Evolutionary conservation across 2,888 invertebrate species (phyloP).

Genomic region (Acanthoscelides obtectus): DNA sequence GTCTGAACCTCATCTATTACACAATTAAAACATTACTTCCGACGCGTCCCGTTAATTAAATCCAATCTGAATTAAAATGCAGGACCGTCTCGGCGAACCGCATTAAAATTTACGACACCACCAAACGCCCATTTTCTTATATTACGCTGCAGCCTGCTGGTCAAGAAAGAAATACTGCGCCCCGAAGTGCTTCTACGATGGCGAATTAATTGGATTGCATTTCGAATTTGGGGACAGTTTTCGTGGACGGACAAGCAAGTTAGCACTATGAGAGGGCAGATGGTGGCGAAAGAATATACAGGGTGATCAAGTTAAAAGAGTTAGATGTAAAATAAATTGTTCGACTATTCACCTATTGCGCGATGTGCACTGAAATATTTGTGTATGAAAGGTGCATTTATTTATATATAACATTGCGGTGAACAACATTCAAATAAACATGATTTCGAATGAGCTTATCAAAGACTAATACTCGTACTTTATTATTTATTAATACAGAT

Average conservation of each 20-base stretch:
- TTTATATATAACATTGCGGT: no score
- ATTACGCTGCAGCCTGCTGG: conserved; percentile 17
- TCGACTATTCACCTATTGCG: no score
- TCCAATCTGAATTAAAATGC: background rate
- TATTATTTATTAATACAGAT: no score
- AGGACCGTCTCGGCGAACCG: conserved; percentile 16
- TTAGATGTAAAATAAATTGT: no score
- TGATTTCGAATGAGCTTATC: no score
- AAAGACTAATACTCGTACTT: no score
- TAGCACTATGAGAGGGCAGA: background rate
- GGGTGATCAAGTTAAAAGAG: no score
- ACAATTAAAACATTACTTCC: background rate
- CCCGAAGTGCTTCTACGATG: background rate
- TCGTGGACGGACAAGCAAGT: background rate
- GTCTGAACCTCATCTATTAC: background rate
- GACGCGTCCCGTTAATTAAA: background rate
- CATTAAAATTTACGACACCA: conserved; percentile 14
- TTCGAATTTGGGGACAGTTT: background rate
- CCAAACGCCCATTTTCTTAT: conserved; percentile 16
- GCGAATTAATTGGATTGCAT: background rate
- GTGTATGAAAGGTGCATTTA: no score
- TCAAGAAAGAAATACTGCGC: conserved; percentile 22
- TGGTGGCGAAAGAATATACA: background rate
- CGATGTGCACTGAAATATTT: no score
- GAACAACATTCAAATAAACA: no score